A percentile compares a stretch with the other conserved stretches of the same genome.
Conservation (phyloP, 1,140 invertebrate species). For the Macrosteles quadrilineatus region DNA sequence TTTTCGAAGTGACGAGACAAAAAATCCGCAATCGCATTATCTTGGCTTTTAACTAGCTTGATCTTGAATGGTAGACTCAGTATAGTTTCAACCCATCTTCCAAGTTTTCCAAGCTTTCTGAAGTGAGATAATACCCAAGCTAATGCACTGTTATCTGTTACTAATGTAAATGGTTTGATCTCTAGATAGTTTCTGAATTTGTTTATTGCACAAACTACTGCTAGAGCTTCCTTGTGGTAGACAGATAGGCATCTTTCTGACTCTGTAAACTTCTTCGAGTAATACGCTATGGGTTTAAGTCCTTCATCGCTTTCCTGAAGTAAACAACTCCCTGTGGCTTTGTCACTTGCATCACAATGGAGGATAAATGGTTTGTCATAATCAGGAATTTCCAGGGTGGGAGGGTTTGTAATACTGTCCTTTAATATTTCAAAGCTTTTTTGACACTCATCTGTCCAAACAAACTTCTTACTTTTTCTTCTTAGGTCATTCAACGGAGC, state of each 20-base stretch:
- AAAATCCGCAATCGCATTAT: neutral
- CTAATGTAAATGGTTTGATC: neutral
- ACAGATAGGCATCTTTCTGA: neutral
- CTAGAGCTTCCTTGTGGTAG: neutral
- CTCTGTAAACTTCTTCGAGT: too few relatives aligned
- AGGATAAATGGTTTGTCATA: too few relatives aligned
- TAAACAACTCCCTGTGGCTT: too few relatives aligned
- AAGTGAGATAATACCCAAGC: too few relatives aligned
- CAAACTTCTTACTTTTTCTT: too few relatives aligned
- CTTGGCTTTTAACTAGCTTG: neutral
- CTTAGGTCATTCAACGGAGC: constrained; percentile 1
- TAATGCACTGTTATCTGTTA: neutral
- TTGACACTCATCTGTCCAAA: neutral
- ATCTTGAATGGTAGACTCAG: neutral
- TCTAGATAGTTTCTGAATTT: neutral
- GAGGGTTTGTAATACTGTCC: neutral
- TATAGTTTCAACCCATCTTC: neutral
- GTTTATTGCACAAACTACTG: neutral
- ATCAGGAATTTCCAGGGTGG: too few relatives aligned
- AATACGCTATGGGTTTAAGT: too few relatives aligned
- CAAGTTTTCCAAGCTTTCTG: neutral
- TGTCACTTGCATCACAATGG: too few relatives aligned
- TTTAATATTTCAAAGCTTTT: neutral
- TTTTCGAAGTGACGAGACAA: neutral
- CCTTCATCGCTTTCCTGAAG: too few relatives aligned